Conservation (phyloP, 2,797 vertebrate species). For the Oceanodroma leucorhoa region DNA sequence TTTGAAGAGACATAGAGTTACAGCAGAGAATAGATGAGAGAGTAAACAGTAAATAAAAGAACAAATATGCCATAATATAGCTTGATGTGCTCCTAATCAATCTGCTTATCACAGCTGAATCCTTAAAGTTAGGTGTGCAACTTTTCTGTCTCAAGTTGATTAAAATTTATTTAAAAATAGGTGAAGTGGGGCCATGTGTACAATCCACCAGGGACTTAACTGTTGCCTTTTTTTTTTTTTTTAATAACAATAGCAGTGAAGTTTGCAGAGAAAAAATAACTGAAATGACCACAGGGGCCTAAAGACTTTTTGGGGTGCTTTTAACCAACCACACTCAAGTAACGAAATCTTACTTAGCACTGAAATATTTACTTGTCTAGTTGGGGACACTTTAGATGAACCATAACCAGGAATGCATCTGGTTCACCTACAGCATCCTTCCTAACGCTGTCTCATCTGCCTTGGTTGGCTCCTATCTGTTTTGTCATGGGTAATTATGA, state of each 20-base stretch:
- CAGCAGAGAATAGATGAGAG: conserved; percentile 28
- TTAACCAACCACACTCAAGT: background rate
- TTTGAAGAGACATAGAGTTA: conserved; percentile 42
- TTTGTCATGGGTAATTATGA: background rate
- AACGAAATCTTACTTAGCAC: rapidly evolving
- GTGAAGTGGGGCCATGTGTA: background rate
- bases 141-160: conserved; percentile 2
- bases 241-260: background rate
- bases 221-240: background rate
- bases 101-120: conserved; percentile 26
- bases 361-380: background rate
- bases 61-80: conserved; percentile 9
- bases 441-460: background rate
- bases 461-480: background rate
- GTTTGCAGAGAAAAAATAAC: background rate
- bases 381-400: background rate
- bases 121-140: background rate
- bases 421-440: background rate
- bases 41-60: conserved; percentile 46
- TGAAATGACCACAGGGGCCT: background rate
- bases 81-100: conserved; percentile 45
- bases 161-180: background rate
- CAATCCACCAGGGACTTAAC: background rate
- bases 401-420: background rate
- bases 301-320: background rate